Evolutionary conservation across 1,140 invertebrate species (phyloP).

Genomic region (Sesamia nonagrioides): DNA sequence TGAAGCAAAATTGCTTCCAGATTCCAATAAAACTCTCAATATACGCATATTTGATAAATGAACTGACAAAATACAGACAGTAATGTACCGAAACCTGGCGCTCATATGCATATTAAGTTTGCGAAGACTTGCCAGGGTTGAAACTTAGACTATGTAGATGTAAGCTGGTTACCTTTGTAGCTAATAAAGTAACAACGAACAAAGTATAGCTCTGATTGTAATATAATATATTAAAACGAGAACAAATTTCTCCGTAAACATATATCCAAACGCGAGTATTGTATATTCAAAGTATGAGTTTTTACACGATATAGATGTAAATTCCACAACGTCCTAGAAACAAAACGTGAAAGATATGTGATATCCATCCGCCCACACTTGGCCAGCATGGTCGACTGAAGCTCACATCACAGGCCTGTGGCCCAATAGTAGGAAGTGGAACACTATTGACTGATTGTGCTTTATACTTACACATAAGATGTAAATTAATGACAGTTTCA

Average conservation of each 20-base stretch:
- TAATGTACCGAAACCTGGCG: constrained; percentile 36
- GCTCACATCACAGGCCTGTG: no score
- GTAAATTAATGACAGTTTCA: no score
- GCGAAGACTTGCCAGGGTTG: constrained; percentile 41
- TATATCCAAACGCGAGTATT: no score
- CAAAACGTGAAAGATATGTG: no score
- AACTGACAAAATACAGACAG: constrained; percentile 14
- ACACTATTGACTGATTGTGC: no score
- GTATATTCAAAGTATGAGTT: no score
- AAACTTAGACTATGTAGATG: constrained; percentile 32
- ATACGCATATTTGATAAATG: constrained; percentile 25
- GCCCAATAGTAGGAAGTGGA: no score
- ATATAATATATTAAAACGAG: background rate
- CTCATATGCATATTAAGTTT: constrained; percentile 48
- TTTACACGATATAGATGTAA: no score
- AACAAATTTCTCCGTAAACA: background rate
- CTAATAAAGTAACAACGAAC: constrained; percentile 2
- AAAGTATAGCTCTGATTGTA: background rate
- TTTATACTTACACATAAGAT: no score
- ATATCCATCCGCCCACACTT: no score
- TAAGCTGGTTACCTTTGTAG: constrained; percentile 12
- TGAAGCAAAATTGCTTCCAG: background rate
- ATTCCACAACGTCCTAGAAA: no score
- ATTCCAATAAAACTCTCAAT: background rate
- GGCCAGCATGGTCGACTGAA: no score